Conservation (phyloP, 64 coral and sea anemone species). For the Montipora cactus region DNA sequence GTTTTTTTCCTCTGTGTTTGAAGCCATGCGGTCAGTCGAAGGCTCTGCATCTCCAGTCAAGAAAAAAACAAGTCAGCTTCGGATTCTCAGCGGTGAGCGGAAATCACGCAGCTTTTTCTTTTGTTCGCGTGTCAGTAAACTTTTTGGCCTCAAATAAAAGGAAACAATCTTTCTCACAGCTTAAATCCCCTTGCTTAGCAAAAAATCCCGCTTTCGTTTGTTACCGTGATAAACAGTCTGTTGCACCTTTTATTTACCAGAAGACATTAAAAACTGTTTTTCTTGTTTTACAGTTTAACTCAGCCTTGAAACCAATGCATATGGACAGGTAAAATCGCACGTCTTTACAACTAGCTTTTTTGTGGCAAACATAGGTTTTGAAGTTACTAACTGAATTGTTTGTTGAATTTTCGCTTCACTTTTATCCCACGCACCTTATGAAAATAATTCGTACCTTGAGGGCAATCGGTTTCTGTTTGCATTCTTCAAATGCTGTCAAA, state of each 20-base stretch:
- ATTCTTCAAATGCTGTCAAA: conserved; percentile 45
- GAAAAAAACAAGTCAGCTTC: conserved; percentile 6
- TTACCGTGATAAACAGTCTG: neutral
- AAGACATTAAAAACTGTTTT: neutral
- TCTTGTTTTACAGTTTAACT: neutral
- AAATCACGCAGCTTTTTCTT: conserved; percentile 25
- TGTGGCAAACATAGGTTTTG: neutral
- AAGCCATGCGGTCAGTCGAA: conserved; percentile 32
- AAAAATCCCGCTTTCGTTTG: neutral
- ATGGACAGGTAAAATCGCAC: neutral
- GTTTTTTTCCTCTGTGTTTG: neutral
- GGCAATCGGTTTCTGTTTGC: conserved; percentile 46
- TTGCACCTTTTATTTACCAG: neutral
- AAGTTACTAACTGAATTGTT: neutral
- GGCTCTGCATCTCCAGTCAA: neutral
- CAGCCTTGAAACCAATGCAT: neutral
- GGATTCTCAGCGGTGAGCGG: conserved; percentile 21
- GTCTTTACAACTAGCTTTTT: neutral
- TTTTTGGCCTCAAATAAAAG: conserved; percentile 31
- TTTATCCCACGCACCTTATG: conserved; percentile 31
- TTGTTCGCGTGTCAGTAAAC: conserved; percentile 50
- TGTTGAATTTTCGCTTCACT: conserved; percentile 34
- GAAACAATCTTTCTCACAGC: conserved; percentile 35
- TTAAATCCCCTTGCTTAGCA: conserved; percentile 53
- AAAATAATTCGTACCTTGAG: conserved; percentile 21